These are phyloP conservation scores for Philhelius pedissequus DNA, from an alignment of 2,888 invertebrate genomes.

Conservation along the genomic window DNA sequence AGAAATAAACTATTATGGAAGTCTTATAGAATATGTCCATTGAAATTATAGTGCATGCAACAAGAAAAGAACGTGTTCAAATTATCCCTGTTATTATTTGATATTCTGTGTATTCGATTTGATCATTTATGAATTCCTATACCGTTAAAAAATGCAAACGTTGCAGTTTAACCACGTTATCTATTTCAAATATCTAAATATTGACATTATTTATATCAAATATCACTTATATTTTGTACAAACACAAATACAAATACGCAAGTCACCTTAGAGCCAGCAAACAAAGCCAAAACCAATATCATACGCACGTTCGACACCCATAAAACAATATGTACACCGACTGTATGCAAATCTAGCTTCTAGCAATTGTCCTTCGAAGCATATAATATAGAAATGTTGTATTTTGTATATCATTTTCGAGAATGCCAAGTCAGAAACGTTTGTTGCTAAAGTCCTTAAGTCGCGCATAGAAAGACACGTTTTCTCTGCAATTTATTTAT, in stretches of 20 bases:
- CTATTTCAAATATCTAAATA: neutral
- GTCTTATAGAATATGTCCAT: too few species aligned
- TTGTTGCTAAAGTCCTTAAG: conserved; percentile 38
- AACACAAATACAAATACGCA: neutral
- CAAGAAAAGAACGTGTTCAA: neutral
- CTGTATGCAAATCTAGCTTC: neutral
- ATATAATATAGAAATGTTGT: neutral
- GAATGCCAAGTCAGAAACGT: conserved; percentile 1
- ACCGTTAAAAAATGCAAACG: neutral
- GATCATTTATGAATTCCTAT: too few species aligned
- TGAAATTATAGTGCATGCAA: too few species aligned
- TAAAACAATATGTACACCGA: neutral
- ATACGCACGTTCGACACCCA: neutral
- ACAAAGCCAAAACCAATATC: neutral
- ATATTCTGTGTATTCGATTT: neutral
- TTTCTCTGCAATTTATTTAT: conserved; percentile 38
- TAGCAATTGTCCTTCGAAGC: neutral
- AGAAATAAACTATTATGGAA: too few species aligned
- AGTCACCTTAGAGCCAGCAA: neutral
- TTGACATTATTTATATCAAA: neutral
- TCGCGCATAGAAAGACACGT: conserved; percentile 22
- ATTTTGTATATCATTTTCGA: too few species aligned
- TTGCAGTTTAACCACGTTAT: neutral
- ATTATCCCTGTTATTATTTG: neutral
- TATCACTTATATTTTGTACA: neutral